Evolutionary conservation across 2,797 vertebrate genomes (phyloP).

Genomic region (Takifugu rubripes): DNA sequence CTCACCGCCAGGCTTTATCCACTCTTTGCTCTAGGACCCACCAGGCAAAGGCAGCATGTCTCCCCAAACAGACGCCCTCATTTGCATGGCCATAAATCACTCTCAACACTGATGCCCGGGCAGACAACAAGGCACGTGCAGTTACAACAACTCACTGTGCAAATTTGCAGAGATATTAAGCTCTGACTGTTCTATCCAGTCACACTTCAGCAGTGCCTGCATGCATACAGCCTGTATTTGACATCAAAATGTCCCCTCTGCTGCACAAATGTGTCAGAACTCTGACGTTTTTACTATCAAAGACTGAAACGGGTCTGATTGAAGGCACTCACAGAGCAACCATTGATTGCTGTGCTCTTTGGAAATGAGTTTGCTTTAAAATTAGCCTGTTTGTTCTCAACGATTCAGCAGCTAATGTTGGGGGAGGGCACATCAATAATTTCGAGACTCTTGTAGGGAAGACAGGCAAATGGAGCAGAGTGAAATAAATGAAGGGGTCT

Average conservation of each 20-base stretch:
- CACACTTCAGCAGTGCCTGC: conserved; percentile 26
- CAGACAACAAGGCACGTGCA: conserved; percentile 43
- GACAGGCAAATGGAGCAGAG: conserved; percentile 35
- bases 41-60: conserved; percentile 56
- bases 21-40: conserved; percentile 47
- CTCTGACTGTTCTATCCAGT: conserved; percentile 27
- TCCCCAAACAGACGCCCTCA: conserved; percentile 62
- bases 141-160: conserved; percentile 27
- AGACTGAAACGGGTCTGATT: conserved; percentile 34
- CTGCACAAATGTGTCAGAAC: conserved; percentile 21
- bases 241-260: conserved; percentile 24
- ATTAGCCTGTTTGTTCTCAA: conserved; percentile 49
- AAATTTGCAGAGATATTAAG: conserved; percentile 35
- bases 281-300: conserved; percentile 17
- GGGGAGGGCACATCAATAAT: conserved; percentile 34
- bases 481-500: conserved; percentile 42
- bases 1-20: conserved; percentile 57
- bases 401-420: conserved; percentile 46
- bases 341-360: conserved; percentile 26
- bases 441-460: conserved; percentile 38
- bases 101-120: conserved; percentile 51
- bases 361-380: conserved; percentile 30
- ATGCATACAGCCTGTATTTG: conserved; percentile 25
- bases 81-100: conserved; percentile 77
- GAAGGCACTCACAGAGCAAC: conserved; percentile 25